Base-by-base conservation (phyloP, 2,888 invertebrate species). In the Macaria notata region DNA sequence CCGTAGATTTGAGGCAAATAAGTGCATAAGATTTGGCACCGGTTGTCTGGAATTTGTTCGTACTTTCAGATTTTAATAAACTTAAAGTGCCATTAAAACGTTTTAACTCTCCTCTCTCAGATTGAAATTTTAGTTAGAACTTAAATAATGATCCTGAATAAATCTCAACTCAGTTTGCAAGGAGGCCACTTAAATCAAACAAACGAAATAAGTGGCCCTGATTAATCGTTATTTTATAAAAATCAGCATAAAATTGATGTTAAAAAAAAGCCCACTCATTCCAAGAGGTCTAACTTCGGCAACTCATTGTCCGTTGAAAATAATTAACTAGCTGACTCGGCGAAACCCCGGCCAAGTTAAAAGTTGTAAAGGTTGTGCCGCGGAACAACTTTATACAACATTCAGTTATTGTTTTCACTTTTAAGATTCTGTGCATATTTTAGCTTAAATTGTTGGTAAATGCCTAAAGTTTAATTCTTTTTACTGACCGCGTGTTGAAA, bases 311-410 rank as follows among this genome's bases (percentile, higher is more conserved):
- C 82, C 79, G 80, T 75, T 72, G 77, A 78, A 83, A 84, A 85
- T 88, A 88, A 89, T 88, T 87, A 88, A 86, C 86, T 77, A 76
- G 72, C 84, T 89, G 89, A 89, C 88, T 86, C 83, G 73, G 81
- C 86, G 65, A 84, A 84, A 79, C 76, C 64, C 66, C 71, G 75
- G 71, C 65, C 67, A 65, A 68, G 68, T 64, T 74, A 71, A 65
- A 76, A 77, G 70, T 75, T 73, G n/a, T 65, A 68, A 72, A 78
- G 72, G 72, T 73, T 76, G 71, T 71, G 64, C 62, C 64, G 56
- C 59, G 57, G 69, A 69, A 68, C 63, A 71, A 69, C 64, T 69
- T 64, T 62, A 63, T 49, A 54, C 56, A 62, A 54, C 64, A 71
- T 72, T 68, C 62, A 70, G 64, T 71, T 68, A 66, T 62, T 62